Base-by-base conservation (phyloP, 2,888 invertebrate species). In the Protophormia terraenovae region DNA sequence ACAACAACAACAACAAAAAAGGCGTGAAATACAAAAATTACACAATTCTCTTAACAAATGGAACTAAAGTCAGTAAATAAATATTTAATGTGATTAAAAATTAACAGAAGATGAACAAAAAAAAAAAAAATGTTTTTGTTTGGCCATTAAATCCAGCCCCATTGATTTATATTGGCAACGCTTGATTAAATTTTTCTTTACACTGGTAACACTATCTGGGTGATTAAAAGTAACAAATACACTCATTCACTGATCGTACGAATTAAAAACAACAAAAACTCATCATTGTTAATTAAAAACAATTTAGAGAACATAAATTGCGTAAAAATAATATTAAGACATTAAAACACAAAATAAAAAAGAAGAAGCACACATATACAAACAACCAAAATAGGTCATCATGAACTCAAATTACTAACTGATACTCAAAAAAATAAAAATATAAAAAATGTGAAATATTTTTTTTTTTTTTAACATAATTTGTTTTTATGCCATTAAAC, bases 271-370 rank as follows among this genome's bases (percentile, higher is more conserved):
- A 19, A 35, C 29, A 75, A 41, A 75, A 50, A 69, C 35, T 35
- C 16, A 60, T 32, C 50, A 45, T 55, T 69, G 41, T 78, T 85
- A 82, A 85, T 85, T 82, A 85, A 79, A 85, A 85, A 45, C 78
- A 85, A 85, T 85, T 85, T 75, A 82, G 47, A 82, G 64, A 85
- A 79, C 66, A 82, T 75, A 85, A 79, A 85, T 79, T 85, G 64
- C 78, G 75, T 82, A 78, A 82, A 81, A 78, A 60, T 53, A 76
- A 45, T 47, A 71, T 77, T 47, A 77, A 76, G 64, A 77, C 76
- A 82, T 64, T 19, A 55, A 71, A 66, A 47, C 7, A 41, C 41
- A 60, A 12, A 14, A 47, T n/a, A 58, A 35, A 12, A 71, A 29
- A 60, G 0, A 7, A 32, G 2, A 53, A 32, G 19, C 7, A 24